Conservation (phyloP, 2,113 vertebrate species). For the Megatriorchis doriae region DNA sequence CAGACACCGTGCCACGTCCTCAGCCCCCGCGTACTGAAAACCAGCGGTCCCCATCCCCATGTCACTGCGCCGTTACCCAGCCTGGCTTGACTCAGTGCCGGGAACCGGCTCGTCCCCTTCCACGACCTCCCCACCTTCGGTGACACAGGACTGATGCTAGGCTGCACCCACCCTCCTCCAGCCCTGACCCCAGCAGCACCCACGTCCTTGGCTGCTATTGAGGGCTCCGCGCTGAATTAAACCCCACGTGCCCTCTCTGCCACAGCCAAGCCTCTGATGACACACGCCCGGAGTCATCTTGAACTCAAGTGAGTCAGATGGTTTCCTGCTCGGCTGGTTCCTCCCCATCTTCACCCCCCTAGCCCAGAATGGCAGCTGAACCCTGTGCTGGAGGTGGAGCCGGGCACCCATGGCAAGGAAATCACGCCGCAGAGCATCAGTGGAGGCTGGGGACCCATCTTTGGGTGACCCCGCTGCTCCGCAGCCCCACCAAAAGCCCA, state of each 20-base stretch:
- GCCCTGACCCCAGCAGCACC: background rate
- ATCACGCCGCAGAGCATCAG: background rate
- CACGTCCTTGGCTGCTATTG: background rate
- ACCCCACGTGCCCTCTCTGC: background rate
- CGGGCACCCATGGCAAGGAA: background rate
- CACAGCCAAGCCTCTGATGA: background rate
- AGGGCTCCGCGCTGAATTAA: background rate
- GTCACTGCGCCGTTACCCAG: background rate
- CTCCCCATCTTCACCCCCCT: background rate
- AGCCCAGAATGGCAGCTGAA: background rate
- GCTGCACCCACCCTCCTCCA: background rate
- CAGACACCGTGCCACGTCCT: background rate
- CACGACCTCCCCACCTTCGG: background rate
- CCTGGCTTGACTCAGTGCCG: background rate
- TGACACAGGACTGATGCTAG: background rate
- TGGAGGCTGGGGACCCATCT: background rate
- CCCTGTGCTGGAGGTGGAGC: background rate
- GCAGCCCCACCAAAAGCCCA: background rate
- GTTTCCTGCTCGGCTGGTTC: conserved; percentile 68
- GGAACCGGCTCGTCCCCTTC: background rate
- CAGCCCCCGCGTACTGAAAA: rapidly evolving
- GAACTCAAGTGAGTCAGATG: conserved; percentile 53
- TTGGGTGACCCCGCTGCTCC: background rate
- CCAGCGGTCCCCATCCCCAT: background rate
- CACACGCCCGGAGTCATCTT: conserved; percentile 51